Evolutionary conservation across 2,888 invertebrate genomes (phyloP).

Genomic region (Tryphoninae sp.): DNA sequence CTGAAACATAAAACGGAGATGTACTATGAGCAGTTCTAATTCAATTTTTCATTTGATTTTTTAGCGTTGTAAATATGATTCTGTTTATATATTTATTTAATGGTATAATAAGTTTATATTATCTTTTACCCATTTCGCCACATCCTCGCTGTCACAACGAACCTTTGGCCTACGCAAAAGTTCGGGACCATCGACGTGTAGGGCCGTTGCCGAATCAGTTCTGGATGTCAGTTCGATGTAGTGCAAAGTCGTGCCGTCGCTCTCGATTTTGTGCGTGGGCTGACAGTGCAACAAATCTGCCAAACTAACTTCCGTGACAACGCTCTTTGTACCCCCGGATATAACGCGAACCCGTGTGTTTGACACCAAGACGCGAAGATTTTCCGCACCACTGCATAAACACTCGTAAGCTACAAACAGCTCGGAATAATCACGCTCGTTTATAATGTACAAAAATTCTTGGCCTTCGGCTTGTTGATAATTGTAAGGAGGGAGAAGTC

Average conservation of each 20-base stretch:
- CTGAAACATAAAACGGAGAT: slow-evolving; percentile 73
- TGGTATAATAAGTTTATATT: not conserved
- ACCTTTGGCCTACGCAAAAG: slow-evolving; percentile 88
- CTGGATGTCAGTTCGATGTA: slow-evolving; percentile 87
- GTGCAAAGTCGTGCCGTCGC: slow-evolving; percentile 82
- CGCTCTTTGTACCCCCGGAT: slow-evolving; percentile 79
- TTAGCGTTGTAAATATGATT: slow-evolving; percentile 10
- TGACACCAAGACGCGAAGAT: slow-evolving; percentile 91
- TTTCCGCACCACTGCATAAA: slow-evolving; percentile 88
- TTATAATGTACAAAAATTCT: slow-evolving; percentile 89
- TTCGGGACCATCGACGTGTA: slow-evolving; percentile 82
- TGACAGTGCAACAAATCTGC: slow-evolving; percentile 86
- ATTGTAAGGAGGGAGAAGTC: slow-evolving; percentile 92
- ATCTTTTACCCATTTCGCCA: slow-evolving; percentile 85
- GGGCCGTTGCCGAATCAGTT: slow-evolving; percentile 77
- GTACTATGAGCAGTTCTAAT: not conserved
- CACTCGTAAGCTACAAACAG: slow-evolving; percentile 92
- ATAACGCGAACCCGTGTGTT: slow-evolving; percentile 87
- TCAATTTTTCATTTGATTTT: too few species aligned
- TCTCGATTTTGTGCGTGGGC: slow-evolving; percentile 83
- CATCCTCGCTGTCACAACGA: slow-evolving; percentile 88
- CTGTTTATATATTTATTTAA: not conserved
- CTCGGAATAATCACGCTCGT: slow-evolving; percentile 88
- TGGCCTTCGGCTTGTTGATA: slow-evolving; percentile 90
- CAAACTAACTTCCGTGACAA: slow-evolving; percentile 78